Evolutionary conservation across 2,113 vertebrate species (phyloP), one percentile per base, ranked within the genome.

Genomic region (Campylorhamphus procurvoides): DNA sequence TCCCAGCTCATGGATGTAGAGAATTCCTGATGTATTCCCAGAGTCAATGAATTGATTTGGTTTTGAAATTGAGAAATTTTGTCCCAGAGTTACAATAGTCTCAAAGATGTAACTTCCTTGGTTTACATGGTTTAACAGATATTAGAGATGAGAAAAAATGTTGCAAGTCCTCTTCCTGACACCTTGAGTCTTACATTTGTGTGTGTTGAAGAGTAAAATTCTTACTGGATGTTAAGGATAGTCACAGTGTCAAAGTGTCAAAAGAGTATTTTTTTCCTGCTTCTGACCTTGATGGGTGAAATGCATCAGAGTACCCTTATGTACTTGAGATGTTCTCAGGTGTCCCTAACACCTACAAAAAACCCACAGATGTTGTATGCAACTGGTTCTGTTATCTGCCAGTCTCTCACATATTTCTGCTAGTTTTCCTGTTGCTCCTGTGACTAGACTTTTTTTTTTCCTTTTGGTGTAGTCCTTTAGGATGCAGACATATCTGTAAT

Each of bases 401-500:
- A 46, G 1, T 47, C 44, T 92, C 40, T n/a, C 53, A 58, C 4
- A 1, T 49, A 35, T 46, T 71, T 89, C 40, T 87, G 40, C 14
- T 75, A 14, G 20, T 63, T 73, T 53, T 67, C 55, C 25, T 83
- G 14, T 66, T 52, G 27, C 35, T 80, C 39, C 64, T 46, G 2
- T 69, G 84, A 27, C 33, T 80, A 60, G 14, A n/a, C 16, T 15
- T 60, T 5, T 75, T 20, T 13, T 6, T 23, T 2, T 25, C 15
- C 22, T 19, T 10, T 15, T 27, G 5, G 6, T 52, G 20, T n/a
- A 40, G 9, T 66, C 5, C 18, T 59, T 71, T n/a, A 77, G 87
- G 63, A 33, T 86, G 10, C 64, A 86, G 85, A 75, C 52, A 7
- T 88, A 80, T 86, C 49, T 81, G 72, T 75, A 95, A 87, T 89